These are phyloP conservation scores for Meganola albula DNA, from an alignment of 2,888 invertebrate species.

Conservation along the genomic window DNA sequence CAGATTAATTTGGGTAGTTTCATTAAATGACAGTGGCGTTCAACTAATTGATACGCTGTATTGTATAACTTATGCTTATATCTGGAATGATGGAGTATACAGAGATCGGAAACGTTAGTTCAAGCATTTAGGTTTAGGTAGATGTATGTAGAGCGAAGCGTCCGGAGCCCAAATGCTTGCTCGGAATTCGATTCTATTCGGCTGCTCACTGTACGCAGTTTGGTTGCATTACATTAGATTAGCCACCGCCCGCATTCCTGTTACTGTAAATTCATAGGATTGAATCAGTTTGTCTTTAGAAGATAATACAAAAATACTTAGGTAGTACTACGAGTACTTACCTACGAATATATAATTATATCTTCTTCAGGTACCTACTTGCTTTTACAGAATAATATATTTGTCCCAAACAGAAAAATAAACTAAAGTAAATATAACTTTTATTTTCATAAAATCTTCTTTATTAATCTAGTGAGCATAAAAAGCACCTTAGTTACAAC, in stretches of 20 bases:
- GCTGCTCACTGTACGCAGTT: constrained; percentile 49
- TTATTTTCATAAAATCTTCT: no score
- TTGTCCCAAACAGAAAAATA: no score
- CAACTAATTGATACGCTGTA: constrained; percentile 35
- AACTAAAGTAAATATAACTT: no score
- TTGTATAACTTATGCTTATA: constrained; percentile 18
- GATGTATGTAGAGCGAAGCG: constrained; percentile 31
- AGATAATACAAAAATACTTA: no score
- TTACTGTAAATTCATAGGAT: constrained; percentile 30
- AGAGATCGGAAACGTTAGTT: constrained; percentile 8
- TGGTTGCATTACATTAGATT: constrained; percentile 68
- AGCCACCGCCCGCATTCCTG: constrained; percentile 61
- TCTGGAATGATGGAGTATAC: constrained; percentile 19
- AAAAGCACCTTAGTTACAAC: no score
- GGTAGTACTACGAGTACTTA: no score
- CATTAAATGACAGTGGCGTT: constrained; percentile 37
- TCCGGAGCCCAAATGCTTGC: constrained; percentile 52
- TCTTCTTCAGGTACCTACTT: no score
- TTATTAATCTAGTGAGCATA: no score
- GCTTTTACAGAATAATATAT: no score
- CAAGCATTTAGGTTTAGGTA: constrained; percentile 20
- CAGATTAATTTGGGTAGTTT: constrained; percentile 40
- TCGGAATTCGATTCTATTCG: constrained; percentile 62
- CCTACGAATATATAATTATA: constrained; percentile 2
- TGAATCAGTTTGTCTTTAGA: constrained; percentile 21